Evolutionary conservation across 2,888 invertebrate genomes (phyloP).

Genomic region (Phorcus lineatus): DNA sequence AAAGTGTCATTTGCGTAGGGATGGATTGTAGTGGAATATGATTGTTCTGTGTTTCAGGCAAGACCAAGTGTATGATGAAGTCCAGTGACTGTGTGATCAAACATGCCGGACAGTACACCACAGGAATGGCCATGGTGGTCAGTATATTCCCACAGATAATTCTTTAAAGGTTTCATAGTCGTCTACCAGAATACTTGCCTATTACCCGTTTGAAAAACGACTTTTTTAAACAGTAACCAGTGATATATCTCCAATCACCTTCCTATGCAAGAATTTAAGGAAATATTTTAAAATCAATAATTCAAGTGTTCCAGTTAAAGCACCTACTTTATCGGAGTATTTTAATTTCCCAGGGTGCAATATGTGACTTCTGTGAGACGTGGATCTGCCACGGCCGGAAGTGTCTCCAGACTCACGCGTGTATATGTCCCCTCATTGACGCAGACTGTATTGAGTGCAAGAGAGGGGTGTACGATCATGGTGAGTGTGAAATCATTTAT

Average conservation of each 20-base stretch:
- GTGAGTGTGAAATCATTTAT: constrained; percentile 73
- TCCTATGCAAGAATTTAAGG: too few relatives aligned
- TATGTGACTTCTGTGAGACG: constrained; percentile 97
- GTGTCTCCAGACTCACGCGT: constrained; percentile 92
- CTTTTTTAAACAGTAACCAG: too few relatives aligned
- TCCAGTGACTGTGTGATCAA: constrained; percentile 95
- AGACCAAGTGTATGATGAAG: constrained; percentile 96
- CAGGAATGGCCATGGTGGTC: constrained; percentile 80
- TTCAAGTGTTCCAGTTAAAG: too few relatives aligned
- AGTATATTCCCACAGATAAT: constrained; percentile 37
- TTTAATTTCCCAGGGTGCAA: constrained; percentile 84
- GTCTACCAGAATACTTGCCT: too few relatives aligned
- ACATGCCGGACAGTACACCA: constrained; percentile 91
- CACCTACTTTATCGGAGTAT: too few relatives aligned
- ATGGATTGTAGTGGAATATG: too few relatives aligned
- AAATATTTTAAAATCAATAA: too few relatives aligned
- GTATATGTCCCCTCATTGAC: constrained; percentile 91
- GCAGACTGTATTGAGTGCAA: constrained; percentile 94
- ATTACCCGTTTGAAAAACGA: too few relatives aligned
- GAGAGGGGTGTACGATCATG: constrained; percentile 96
- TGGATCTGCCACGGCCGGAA: constrained; percentile 97
- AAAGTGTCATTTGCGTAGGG: too few relatives aligned
- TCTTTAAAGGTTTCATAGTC: not conserved
- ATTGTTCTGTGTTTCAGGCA: constrained; percentile 76
- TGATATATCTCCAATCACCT: too few relatives aligned